Evolutionary conservation across 2,888 invertebrate genomes (phyloP), one percentile per base, ranked within the genome.

Genomic region (Syrphus vitripennis): DNA sequence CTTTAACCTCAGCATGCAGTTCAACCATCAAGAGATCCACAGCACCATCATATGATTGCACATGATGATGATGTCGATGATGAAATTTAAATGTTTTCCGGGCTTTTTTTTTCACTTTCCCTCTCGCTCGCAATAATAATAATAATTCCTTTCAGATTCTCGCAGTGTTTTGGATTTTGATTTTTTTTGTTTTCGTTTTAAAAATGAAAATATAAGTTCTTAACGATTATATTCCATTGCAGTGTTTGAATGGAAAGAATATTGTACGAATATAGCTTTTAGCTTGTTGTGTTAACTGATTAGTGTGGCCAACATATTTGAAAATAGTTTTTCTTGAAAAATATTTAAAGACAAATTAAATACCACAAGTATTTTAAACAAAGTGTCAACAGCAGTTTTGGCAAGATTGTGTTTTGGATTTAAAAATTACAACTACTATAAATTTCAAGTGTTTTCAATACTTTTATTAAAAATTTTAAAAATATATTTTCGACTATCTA

Each of bases 11-110:
- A 82, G 65, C 50, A 50, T 67, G 50, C 1, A 16, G 29, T 42
- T 29, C 14, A 57, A 14, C 16, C 29, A 55, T 55, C 4, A 34
- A 61, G 42, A 65, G 21, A 65, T 82, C 71, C 48, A 21, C 29
- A 31, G n/a, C 42, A 40, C 24, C 24, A 24, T 24, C 50, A 48
- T 9, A 45, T 19, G 31, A 61, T 19, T 69, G 48, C 16, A 48
- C 45, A 81, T 63, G 40, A 75, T 70, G 55, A 78, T 69, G 61
- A 77, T 81, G 65, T 65, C 65, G 83, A 84, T 84, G 83, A 76
- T 81, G 84, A 84, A 84, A 84, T 77, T 72, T 77, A 84, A 84
- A 84, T 84, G 81, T 77, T 84, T 84, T 77, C 76, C 72, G 42
- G 26, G 19, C 2, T 34, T 77, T 69, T 55, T 34, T 77, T 69